phyloP scores from a whole-genome alignment of 2,888 invertebrate genomes.

The Agrochola macilenta region DNA sequence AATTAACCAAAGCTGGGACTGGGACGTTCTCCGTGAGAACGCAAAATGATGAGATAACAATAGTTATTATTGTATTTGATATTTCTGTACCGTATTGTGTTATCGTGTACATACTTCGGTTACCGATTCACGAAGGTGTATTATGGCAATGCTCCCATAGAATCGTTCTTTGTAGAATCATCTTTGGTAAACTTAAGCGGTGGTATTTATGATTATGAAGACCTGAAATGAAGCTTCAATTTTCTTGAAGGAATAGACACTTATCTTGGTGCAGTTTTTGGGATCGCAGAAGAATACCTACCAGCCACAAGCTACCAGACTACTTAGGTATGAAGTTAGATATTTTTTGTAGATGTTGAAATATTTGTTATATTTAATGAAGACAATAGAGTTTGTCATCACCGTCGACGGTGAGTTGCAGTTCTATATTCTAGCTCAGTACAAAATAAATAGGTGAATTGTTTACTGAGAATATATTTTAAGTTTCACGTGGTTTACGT shows the following conservation, averaged over 20 bases:
- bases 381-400: not conserved
- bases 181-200: not conserved
- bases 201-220: conserved; percentile 10
- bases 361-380: not conserved
- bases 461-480: not conserved
- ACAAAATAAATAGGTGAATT: conserved; percentile 8
- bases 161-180: not conserved
- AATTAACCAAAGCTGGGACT: not conserved
- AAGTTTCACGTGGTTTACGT: too few relatives aligned
- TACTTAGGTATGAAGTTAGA: not conserved
- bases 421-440: not conserved
- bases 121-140: conserved; percentile 9
- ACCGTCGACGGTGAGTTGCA: not conserved
- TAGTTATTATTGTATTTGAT: not conserved
- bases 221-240: not conserved
- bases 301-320: not conserved
- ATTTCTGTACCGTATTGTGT: too few relatives aligned
- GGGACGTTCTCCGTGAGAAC: not conserved
- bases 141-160: conserved; percentile 18
- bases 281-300: not conserved
- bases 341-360: not conserved
- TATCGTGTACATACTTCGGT: conserved; percentile 36
- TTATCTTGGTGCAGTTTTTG: not conserved
- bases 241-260: not conserved
- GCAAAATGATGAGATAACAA: not conserved